phyloP scores from a whole-genome alignment of 2,888 invertebrate genomes.

The Pegoplata infirma region DNA sequence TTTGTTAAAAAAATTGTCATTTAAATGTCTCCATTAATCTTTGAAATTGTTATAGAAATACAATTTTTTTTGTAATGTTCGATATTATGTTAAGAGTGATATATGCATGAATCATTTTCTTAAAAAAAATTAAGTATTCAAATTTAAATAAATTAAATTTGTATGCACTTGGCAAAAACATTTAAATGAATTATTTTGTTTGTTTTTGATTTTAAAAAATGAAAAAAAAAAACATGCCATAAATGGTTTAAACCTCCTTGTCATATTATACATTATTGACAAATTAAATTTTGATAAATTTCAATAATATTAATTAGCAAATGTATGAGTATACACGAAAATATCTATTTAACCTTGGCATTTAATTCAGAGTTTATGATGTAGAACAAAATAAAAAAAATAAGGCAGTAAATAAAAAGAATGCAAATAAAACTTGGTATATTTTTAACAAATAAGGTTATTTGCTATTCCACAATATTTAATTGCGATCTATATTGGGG shows the following conservation, averaged over 20 bases:
- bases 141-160: neutral
- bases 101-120: neutral
- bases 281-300: constrained; percentile 12
- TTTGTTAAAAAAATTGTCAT: neutral
- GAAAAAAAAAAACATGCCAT: constrained; percentile 20
- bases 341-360: constrained; percentile 9
- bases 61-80: neutral
- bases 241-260: constrained; percentile 28
- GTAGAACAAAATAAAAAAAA: neutral
- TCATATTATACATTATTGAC: constrained; percentile 19
- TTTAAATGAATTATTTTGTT: neutral
- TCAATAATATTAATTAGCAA: constrained; percentile 5
- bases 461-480: too few relatives aligned
- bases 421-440: too few relatives aligned
- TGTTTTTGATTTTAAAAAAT: neutral
- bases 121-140: neutral
- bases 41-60: neutral
- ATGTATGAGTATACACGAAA: neutral
- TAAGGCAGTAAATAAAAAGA: neutral
- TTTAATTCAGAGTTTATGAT: neutral
- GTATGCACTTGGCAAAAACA: neutral
- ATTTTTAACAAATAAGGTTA: too few relatives aligned
- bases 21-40: neutral
- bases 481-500: too few relatives aligned
- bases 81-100: neutral